These are phyloP conservation scores for Peucedramus taeniatus DNA, from an alignment of 2,113 vertebrate species.

Conservation along the genomic window DNA sequence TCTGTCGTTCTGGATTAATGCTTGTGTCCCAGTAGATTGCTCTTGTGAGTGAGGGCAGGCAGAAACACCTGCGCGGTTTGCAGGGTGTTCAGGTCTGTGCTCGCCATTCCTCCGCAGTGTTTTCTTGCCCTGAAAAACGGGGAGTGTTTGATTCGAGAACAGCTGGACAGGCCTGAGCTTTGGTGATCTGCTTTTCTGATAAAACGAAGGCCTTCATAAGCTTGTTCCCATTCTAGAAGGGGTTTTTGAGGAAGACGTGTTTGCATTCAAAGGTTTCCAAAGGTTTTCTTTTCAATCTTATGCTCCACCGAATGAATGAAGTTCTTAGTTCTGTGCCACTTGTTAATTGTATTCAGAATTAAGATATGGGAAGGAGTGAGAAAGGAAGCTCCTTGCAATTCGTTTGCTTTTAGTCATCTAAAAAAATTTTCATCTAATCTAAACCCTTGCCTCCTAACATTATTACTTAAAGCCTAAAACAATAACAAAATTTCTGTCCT, in stretches of 20 bases:
- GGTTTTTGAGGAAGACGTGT: background rate
- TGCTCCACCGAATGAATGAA: accelerated
- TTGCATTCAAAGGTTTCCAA: background rate
- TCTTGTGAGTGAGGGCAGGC: background rate
- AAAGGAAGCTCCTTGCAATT: background rate
- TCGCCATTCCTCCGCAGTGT: accelerated
- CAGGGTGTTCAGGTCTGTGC: accelerated
- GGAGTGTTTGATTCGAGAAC: background rate
- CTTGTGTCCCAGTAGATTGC: accelerated
- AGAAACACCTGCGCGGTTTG: accelerated
- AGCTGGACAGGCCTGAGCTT: background rate
- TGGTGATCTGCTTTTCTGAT: background rate
- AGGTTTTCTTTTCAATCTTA: background rate
- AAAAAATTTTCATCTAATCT: background rate
- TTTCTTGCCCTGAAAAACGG: background rate
- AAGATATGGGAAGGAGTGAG: background rate
- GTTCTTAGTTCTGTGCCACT: background rate
- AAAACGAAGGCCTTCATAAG: background rate
- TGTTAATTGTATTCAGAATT: background rate
- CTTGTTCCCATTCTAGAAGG: background rate
- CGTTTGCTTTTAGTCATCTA: background rate
- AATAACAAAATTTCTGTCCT: background rate
- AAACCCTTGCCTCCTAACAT: background rate
- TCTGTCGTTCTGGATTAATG: background rate
- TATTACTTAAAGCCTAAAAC: background rate